These are phyloP conservation scores for Chorisops tibialis DNA, from an alignment of 2,888 invertebrate species.

Conservation along the genomic window DNA sequence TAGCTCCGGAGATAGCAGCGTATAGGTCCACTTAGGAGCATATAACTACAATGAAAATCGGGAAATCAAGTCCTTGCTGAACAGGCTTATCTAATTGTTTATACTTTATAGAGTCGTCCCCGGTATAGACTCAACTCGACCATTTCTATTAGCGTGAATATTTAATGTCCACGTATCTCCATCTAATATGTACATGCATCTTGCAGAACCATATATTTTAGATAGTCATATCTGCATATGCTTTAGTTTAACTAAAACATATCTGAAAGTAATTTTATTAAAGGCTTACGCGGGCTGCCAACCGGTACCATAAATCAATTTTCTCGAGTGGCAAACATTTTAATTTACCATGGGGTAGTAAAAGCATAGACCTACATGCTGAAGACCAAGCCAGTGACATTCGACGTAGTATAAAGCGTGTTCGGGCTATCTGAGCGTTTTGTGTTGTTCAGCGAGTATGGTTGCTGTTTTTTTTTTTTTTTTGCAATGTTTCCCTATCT, in stretches of 20 bases:
- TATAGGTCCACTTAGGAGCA: too few relatives aligned
- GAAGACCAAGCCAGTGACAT: too few relatives aligned
- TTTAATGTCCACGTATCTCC: neutral
- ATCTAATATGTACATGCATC: neutral
- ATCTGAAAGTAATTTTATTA: conserved; percentile 24
- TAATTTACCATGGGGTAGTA: conserved; percentile 18
- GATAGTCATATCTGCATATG: neutral
- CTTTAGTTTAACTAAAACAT: conserved; percentile 2
- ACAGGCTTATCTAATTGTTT: conserved; percentile 28
- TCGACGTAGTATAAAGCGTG: too few relatives aligned
- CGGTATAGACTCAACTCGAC: too few relatives aligned
- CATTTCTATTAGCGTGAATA: conserved; percentile 2
- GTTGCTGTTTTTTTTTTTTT: too few relatives aligned
- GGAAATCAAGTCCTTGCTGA: neutral
- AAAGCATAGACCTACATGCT: too few relatives aligned
- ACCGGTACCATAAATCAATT: conserved; percentile 27
- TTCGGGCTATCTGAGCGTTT: too few relatives aligned
- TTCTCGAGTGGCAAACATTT: conserved; percentile 24
- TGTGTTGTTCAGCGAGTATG: too few relatives aligned
- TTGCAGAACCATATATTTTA: neutral
- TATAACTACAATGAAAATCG: too few relatives aligned
- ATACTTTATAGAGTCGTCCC: neutral
- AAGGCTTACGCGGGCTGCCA: conserved; percentile 4
- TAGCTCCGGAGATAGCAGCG: too few relatives aligned
- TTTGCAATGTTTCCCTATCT: too few relatives aligned